Evolutionary conservation across 2,113 vertebrate genomes (phyloP), one percentile per base, ranked within the genome.

Genomic region (Cololabis saira): DNA sequence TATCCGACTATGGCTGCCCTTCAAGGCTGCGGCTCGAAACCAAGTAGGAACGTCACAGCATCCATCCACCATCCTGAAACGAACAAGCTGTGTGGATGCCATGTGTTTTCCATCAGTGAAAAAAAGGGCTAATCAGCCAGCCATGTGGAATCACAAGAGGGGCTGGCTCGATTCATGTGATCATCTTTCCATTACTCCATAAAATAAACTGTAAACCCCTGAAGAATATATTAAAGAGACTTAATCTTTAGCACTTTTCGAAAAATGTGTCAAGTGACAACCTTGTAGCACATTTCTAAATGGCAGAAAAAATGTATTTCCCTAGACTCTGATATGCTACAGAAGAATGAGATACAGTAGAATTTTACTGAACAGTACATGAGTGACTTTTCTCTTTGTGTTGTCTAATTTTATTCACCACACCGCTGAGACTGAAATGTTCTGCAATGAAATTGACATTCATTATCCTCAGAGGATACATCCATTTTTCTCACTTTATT

Each of bases 71-170:
- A 79, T 80, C 82, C 83, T 82, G 77, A 85, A 86, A 81, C 50
- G 79, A 76, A 74, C 80, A 79, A 71, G 83, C 79, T 65, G 81
- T 59, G 76, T 51, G 56, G 79, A 85, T 52, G 65, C 71, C 88
- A 88, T 89, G 82, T 87, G 83, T 89, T 91, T 87, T 78, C 84
- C 84, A 85, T 91, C 78, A 87, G 81, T 60, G 74, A 52, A 58
- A 69, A n/a, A 74, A 61, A 27, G 69, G 67, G 64, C 75, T 86
- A 83, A 90, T 86, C 88, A 92, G 74, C 37, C 76, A 77, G 86
- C 84, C 80, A 83, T 82, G 75, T 79, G 85, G 79, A 84, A 82
- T 82, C 82, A 75, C 71, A 82, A n/a, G 63, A 79, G 75, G 67
- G 59, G 53, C 72, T 65, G 81, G 87, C 65, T 73, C 37, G 30